A percentile compares a stretch with the other conserved stretches of the same genome.
Conservation (phyloP, 1,140 invertebrate species). For the Ectropis grisescens region DNA sequence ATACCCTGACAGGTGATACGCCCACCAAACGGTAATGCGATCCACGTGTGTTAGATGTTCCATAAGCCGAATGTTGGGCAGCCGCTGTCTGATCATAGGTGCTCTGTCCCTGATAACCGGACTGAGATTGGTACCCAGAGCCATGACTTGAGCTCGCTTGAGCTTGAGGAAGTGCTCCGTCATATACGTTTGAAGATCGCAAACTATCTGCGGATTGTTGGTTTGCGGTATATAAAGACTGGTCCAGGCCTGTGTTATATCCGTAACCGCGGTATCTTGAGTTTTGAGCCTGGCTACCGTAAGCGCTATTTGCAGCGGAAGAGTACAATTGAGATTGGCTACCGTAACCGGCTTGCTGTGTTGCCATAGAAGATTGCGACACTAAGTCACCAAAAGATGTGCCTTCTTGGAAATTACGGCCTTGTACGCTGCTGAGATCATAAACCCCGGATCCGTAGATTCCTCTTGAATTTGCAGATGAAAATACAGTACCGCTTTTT, state of each 20-base stretch:
- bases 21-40: conserved; percentile 19
- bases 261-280: conserved; percentile 18
- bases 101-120: conserved; percentile 23
- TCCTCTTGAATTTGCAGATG: conserved; percentile 52
- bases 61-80: conserved; percentile 18
- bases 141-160: conserved; percentile 15
- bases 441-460: conserved; percentile 43
- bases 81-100: conserved; percentile 20
- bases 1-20: conserved; percentile 30
- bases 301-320: conserved; percentile 14
- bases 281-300: conserved; percentile 18
- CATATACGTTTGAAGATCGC: conserved; percentile 17
- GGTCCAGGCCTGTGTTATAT: conserved; percentile 12
- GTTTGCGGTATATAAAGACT: conserved; percentile 18
- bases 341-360: conserved; percentile 5
- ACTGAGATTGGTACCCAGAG: conserved; percentile 25
- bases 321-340: conserved; percentile 17
- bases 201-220: conserved; percentile 21
- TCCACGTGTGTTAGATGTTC: conserved; percentile 7
- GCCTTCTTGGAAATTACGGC: conserved; percentile 48
- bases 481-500: conserved; percentile 48
- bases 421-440: conserved; percentile 41
- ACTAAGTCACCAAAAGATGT: conserved; percentile 15
- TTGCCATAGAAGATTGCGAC: conserved; percentile 23
- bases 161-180: too few relatives aligned